Conservation (phyloP, 2,888 invertebrate species). For the Pimpla rufipes region DNA sequence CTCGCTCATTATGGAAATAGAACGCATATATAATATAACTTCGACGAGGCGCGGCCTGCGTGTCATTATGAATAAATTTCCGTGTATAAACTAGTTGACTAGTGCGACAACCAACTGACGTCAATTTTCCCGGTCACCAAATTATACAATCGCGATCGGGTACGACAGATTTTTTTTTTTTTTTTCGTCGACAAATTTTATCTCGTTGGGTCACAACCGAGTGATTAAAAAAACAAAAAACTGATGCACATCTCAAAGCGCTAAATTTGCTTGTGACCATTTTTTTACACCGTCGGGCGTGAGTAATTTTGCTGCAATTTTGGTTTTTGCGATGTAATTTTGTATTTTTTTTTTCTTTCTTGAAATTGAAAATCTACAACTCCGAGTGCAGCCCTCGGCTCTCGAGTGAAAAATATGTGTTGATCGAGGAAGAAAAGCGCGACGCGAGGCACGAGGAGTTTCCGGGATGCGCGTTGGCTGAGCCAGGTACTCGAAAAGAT, state of each 20-base stretch:
- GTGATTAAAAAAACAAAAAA: too few species aligned
- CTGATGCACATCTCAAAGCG: too few species aligned
- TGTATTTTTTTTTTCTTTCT: neutral
- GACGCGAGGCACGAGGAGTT: neutral
- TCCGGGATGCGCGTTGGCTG: neutral
- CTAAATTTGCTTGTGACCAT: too few species aligned
- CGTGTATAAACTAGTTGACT: neutral
- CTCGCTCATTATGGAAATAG: conserved; percentile 6
- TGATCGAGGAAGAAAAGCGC: neutral
- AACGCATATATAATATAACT: neutral
- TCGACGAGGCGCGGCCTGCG: neutral
- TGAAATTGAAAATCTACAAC: neutral
- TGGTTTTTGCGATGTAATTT: too few species aligned
- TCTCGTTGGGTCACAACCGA: too few species aligned
- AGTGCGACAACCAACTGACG: neutral
- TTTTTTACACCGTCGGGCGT: too few species aligned
- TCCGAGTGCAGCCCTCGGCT: neutral
- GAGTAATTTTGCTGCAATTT: too few species aligned
- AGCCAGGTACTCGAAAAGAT: neutral
- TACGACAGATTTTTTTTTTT: neutral
- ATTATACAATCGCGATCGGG: neutral
- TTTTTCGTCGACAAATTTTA: neutral
- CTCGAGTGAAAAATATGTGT: neutral
- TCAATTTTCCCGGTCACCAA: neutral
- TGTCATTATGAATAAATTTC: conserved; percentile 8